phyloP scores from a whole-genome alignment of 2,797 vertebrate genomes.

The Catamblyrhynchus diadema region DNA sequence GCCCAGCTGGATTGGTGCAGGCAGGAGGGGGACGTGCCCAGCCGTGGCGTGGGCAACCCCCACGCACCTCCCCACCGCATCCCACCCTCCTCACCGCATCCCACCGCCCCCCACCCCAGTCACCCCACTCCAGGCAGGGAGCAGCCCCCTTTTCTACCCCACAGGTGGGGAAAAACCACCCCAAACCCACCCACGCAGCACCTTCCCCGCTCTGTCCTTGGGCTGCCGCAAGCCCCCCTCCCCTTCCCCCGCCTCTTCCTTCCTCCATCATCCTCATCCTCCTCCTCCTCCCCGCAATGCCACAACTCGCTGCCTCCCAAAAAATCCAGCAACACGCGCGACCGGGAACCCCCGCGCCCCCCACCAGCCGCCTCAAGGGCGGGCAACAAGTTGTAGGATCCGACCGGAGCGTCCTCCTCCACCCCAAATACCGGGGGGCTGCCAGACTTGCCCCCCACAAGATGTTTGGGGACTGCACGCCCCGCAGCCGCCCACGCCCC shows the following conservation, averaged over 20 bases:
- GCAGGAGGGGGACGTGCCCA: neutral
- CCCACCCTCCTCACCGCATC: neutral
- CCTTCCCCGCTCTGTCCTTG: neutral
- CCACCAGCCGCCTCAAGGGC: neutral
- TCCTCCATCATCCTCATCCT: neutral
- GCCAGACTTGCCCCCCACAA: neutral
- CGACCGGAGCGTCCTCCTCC: neutral
- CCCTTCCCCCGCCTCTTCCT: neutral
- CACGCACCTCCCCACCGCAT: neutral
- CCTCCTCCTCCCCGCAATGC: neutral
- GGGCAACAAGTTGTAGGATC: neutral
- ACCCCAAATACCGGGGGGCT: neutral
- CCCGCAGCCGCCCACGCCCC: neutral
- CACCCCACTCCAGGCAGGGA: neutral
- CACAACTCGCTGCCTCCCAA: neutral
- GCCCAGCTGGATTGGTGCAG: neutral
- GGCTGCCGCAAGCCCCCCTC: neutral
- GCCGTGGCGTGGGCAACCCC: neutral
- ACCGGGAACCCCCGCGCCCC: neutral
- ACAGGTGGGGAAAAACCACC: neutral
- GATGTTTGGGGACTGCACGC: neutral
- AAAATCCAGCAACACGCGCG: neutral
- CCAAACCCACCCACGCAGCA: neutral
- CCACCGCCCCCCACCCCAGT: neutral
- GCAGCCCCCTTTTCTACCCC: neutral